These are phyloP conservation scores for Euspilapteryx auroguttella DNA, from an alignment of 2,888 invertebrate genomes.

Conservation along the genomic window DNA sequence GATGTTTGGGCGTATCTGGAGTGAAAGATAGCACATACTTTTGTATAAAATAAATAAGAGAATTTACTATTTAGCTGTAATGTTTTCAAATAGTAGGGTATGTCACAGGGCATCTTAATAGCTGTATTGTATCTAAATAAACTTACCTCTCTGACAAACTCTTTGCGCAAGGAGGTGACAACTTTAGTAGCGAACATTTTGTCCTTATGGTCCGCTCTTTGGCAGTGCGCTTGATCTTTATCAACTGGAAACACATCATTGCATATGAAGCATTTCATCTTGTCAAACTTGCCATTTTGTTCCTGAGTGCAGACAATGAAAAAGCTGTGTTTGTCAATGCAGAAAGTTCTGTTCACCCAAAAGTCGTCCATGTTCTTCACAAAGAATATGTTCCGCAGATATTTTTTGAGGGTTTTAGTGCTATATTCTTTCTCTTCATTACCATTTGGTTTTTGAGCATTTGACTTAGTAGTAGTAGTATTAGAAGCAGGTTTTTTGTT, in stretches of 20 bases:
- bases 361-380: slow-evolving; percentile 9
- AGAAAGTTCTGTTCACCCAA: slow-evolving; percentile 14
- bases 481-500: slow-evolving; percentile 13
- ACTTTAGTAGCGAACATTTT: slow-evolving; percentile 15
- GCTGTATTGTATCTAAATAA: neutral
- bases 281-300: slow-evolving; percentile 12
- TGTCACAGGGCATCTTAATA: no score
- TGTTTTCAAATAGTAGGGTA: no score
- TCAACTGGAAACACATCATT: slow-evolving; percentile 12
- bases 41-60: no score
- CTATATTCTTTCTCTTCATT: slow-evolving; percentile 8
- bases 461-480: no score
- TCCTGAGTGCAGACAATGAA: slow-evolving; percentile 13
- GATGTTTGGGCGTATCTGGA: slow-evolving; percentile 22
- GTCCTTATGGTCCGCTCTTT: slow-evolving; percentile 14
- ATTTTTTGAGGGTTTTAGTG: slow-evolving; percentile 8
- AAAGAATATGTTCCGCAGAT: slow-evolving; percentile 8
- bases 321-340: slow-evolving; percentile 14
- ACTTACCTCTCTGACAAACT: slow-evolving; percentile 28
- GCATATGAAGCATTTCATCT: slow-evolving; percentile 23
- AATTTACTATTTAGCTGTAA: no score
- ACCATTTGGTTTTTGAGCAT: no score
- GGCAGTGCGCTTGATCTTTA: slow-evolving; percentile 16
- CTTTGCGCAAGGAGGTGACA: slow-evolving; percentile 10
- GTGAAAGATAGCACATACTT: no score